These are phyloP conservation scores for Nothocercus julius DNA, from an alignment of 2,113 vertebrate species.

Conservation along the genomic window DNA sequence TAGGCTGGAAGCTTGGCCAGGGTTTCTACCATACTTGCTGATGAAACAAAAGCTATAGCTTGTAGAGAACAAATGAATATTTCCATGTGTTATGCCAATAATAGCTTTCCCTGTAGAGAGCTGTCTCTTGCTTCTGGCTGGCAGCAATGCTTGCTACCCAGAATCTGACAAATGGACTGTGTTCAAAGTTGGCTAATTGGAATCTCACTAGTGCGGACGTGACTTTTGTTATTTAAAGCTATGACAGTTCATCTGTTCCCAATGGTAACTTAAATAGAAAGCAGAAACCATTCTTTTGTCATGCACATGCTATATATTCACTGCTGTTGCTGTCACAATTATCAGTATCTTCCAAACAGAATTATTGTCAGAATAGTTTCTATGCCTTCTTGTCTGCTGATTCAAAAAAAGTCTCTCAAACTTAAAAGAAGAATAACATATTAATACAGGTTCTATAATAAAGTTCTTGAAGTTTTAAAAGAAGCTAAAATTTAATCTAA, in stretches of 20 bases:
- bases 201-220: neutral
- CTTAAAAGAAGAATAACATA: neutral
- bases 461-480: neutral
- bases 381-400: neutral
- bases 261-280: neutral
- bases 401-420: neutral
- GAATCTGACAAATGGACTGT: conserved; percentile 45
- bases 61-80: conserved; percentile 43
- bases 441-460: neutral
- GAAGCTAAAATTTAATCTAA: neutral
- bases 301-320: neutral
- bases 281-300: neutral
- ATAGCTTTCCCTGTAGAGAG: conserved; percentile 23
- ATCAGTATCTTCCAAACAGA: neutral
- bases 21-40: conserved; percentile 39
- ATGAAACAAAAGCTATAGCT: conserved; percentile 33
- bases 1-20: conserved; percentile 1
- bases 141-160: neutral
- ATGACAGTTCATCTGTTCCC: conserved; percentile 24
- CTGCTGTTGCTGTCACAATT: neutral
- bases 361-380: neutral
- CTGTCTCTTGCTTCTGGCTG: conserved; percentile 32
- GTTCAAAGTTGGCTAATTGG: conserved; percentile 51
- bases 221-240: neutral
- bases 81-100: conserved; percentile 32